Conservation (phyloP, 2,113 vertebrate species). For the Gasterosteus aculeatus region DNA sequence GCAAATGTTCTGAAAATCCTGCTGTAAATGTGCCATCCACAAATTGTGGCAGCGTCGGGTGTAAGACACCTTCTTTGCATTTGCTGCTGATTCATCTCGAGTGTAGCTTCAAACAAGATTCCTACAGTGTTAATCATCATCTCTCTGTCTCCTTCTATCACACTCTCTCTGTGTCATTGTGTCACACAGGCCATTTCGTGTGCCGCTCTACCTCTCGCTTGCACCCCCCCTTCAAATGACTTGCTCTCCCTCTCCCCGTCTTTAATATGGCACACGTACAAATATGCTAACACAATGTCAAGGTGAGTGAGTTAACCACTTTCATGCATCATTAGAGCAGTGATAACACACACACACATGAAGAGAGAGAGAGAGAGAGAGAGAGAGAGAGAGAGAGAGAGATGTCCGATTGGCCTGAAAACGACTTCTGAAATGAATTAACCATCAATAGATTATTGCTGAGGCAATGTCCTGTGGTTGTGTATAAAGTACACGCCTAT, state of each 20-base stretch:
- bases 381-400: slow-evolving; percentile 31
- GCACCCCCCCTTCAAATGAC: slow-evolving; percentile 19
- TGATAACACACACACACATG: slow-evolving; percentile 60
- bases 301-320: slow-evolving; percentile 72
- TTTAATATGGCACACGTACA: slow-evolving; percentile 17
- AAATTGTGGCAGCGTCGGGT: slow-evolving; percentile 16
- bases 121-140: slow-evolving; percentile 27
- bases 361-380: slow-evolving; percentile 47
- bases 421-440: slow-evolving; percentile 67
- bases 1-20: slow-evolving; percentile 16
- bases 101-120: slow-evolving; percentile 33
- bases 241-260: background rate
- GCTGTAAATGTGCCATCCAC: slow-evolving; percentile 44
- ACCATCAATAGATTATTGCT: slow-evolving; percentile 43
- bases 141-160: slow-evolving; percentile 31
- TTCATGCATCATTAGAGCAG: slow-evolving; percentile 78
- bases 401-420: slow-evolving; percentile 65
- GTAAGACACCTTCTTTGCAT: slow-evolving; percentile 48
- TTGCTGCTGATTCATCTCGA: slow-evolving; percentile 54
- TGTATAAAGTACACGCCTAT: slow-evolving; percentile 10
- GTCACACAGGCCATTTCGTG: slow-evolving; percentile 27
- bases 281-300: slow-evolving; percentile 45
- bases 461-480: slow-evolving; percentile 33
- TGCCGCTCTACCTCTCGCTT: slow-evolving; percentile 43
- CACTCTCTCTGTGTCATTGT: slow-evolving; percentile 29